Evolutionary conservation across 2,888 invertebrate species (phyloP).

Genomic region (Platycheirus albimanus): DNA sequence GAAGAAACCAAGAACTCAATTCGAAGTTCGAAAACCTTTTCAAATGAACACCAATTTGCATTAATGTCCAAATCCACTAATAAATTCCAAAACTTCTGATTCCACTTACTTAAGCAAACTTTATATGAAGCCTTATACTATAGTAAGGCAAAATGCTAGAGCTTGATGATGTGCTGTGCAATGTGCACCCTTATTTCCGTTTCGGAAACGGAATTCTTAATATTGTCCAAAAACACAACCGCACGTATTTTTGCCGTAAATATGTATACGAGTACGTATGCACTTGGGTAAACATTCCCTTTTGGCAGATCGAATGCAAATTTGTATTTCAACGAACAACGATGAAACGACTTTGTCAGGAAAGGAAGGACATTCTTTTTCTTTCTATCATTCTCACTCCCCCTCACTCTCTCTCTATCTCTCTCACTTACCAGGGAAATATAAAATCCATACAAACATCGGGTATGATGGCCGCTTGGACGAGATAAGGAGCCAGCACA

Average conservation of each 20-base stretch:
- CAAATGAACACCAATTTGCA: slow-evolving; percentile 35
- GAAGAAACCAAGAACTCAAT: not conserved
- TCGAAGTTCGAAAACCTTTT: not conserved
- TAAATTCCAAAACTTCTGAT: slow-evolving; percentile 55
- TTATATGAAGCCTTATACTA: not conserved
- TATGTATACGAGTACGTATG: not conserved
- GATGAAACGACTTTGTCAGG: slow-evolving; percentile 31
- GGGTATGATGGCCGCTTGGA: slow-evolving; percentile 21
- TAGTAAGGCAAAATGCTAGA: not conserved
- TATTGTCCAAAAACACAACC: slow-evolving; percentile 50
- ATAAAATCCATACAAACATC: slow-evolving; percentile 19
- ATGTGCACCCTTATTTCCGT: slow-evolving; percentile 8
- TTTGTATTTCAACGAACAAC: slow-evolving; percentile 35
- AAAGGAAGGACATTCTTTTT: slow-evolving; percentile 20
- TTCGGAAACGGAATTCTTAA: slow-evolving; percentile 52
- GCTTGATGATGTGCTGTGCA: too few relatives aligned
- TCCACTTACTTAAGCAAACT: slow-evolving; percentile 43
- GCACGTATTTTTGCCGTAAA: slow-evolving; percentile 20
- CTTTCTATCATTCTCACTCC: not conserved
- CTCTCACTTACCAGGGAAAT: not conserved
- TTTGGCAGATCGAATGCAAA: slow-evolving; percentile 52
- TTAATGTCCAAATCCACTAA: slow-evolving; percentile 28
- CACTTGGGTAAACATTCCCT: slow-evolving; percentile 21
- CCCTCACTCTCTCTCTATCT: not conserved
- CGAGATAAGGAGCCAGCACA: slow-evolving; percentile 46